phyloP scores from a whole-genome alignment of 2,888 invertebrate genomes.

The Agrenia bidenticulata region DNA sequence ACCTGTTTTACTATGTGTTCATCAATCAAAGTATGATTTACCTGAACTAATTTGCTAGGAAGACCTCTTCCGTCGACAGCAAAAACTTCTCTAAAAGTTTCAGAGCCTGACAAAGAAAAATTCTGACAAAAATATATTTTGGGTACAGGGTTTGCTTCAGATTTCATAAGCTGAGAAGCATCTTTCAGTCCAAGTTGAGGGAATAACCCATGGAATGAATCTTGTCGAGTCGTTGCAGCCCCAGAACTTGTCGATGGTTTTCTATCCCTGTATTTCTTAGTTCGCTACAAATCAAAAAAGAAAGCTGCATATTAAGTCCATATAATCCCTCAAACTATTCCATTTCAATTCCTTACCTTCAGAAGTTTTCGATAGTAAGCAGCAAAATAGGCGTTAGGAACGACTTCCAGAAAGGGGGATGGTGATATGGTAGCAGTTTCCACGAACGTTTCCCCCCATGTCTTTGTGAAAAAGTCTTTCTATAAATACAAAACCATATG shows the following conservation, averaged over 20 bases:
- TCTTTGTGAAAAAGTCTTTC: conserved; percentile 87
- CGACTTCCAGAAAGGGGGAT: conserved; percentile 74
- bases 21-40: conserved; percentile 13
- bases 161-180: conserved; percentile 41
- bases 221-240: conserved; percentile 31
- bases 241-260: conserved; percentile 40
- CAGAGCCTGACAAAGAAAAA: conserved; percentile 75
- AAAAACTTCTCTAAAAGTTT: conserved; percentile 82
- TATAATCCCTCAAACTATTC: neutral
- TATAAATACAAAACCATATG: conserved; percentile 47
- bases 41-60: conserved; percentile 48
- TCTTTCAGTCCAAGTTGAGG: conserved; percentile 48
- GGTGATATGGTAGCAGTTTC: conserved; percentile 73
- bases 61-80: conserved; percentile 62
- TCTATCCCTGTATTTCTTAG: conserved; percentile 46
- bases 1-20: neutral
- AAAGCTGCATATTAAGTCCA: neutral
- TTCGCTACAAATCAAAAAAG: conserved; percentile 32
- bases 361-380: conserved; percentile 74
- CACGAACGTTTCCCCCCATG: conserved; percentile 95
- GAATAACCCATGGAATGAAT: conserved; percentile 44
- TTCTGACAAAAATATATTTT: conserved; percentile 79
- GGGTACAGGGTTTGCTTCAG: conserved; percentile 67
- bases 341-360: conserved; percentile 40
- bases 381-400: conserved; percentile 81